Evolutionary conservation across 2,888 invertebrate species (phyloP).

Genomic region (Xanthorhoe designata): DNA sequence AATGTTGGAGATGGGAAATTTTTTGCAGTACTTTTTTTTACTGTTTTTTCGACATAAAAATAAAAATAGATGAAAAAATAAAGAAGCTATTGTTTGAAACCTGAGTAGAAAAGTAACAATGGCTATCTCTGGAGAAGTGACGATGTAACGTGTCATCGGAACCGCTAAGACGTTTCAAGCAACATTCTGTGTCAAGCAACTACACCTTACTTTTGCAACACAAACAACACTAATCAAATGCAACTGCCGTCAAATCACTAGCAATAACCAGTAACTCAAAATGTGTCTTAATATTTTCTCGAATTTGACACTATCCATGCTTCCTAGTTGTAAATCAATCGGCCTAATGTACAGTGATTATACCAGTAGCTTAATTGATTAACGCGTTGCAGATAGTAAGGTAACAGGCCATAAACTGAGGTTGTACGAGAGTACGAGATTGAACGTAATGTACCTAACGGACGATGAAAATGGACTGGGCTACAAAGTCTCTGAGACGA

Average conservation of each 20-base stretch:
- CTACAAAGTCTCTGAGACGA: slow-evolving; percentile 4
- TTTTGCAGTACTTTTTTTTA: too few species aligned
- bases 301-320: slow-evolving; percentile 26
- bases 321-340: slow-evolving; percentile 45
- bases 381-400: slow-evolving; percentile 20
- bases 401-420: slow-evolving; percentile 14
- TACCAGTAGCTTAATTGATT: slow-evolving; percentile 34
- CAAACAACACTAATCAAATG: background rate
- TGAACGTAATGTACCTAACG: slow-evolving; percentile 24
- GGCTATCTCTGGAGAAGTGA: too few species aligned
- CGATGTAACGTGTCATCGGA: background rate
- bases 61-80: too few species aligned
- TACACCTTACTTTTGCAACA: background rate
- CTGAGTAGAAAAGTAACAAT: too few species aligned
- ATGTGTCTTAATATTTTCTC: slow-evolving; percentile 19
- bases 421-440: slow-evolving; percentile 15
- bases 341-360: slow-evolving; percentile 43
- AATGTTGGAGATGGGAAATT: background rate
- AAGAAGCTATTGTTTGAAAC: too few species aligned
- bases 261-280: background rate
- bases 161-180: background rate
- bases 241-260: background rate
- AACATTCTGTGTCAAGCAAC: too few species aligned
- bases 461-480: slow-evolving; percentile 8
- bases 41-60: too few species aligned